Base-by-base conservation (phyloP, 2,113 vertebrate genomes). In the Aegotheles bennettii region DNA sequence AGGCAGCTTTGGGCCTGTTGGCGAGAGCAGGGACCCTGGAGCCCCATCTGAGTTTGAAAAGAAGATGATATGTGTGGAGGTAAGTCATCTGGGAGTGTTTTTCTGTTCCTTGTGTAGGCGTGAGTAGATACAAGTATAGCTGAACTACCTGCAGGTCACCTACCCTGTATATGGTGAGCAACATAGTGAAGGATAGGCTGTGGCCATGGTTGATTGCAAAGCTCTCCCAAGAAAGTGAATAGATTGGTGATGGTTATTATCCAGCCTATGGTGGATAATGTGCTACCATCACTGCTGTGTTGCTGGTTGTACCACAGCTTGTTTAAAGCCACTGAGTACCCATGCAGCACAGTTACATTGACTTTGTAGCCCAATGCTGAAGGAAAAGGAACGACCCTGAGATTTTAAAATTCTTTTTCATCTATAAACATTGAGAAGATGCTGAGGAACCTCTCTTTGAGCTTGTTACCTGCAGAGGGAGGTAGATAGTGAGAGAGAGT, bases 271-370 rank as follows among this genome's bases (percentile, higher is more conserved):
- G 19, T 79, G 56, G 38, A 40, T 50, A 47, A 59, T 4, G 12
- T 68, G 33, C 56, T 71, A 25, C 51, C 3, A 0, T 43, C 50
- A n/a, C 26, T 0, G 0, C 43, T 43, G 21, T 73, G 53, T 45
- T 61, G 18, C 61, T 96, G 87, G 24, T 56, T 89, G 36, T 68
- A 45, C n/a, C n/a, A 20, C 36, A 53, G 63, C 21, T 89, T 87
- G 35, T 78, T 71, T 84, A 59, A 89, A 43, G 23, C 35, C 38
- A 26, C 28, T 60, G 45, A 33, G 29, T 76, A 64, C 23, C 77
- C 0, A 0, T 51, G 21, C 28, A 33, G 59, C 4, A 5, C 0
- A 3, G 3, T 73, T 64, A 9, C 25, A 24, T 48, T 87, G 60
- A 54, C 23, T 91, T 57, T 40, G 53, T 73, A 86, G 70, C 40